Base-by-base conservation (phyloP, 2,113 vertebrate species). In the Oreochromis aureus region DNA sequence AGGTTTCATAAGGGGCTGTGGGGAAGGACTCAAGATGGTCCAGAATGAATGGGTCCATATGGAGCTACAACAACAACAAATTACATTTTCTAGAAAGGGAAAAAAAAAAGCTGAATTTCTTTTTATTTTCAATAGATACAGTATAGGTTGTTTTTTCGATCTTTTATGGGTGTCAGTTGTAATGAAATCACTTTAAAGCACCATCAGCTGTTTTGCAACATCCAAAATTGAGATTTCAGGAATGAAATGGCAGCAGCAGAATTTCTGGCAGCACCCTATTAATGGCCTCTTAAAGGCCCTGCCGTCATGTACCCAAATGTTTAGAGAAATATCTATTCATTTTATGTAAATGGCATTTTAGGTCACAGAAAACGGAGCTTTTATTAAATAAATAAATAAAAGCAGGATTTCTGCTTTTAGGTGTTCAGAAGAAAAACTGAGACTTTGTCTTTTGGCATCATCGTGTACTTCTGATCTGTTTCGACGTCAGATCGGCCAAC, bases 281-380 rank as follows among this genome's bases (percentile, higher is more conserved):
- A 44, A 10, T 18, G 24, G 39, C 66, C 36, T 24, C n/a, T 15
- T 24, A 5, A 71, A 71, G 36, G 66, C n/a, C 7, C 66, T 44
- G n/a, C 7, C 1, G 0, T 30, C 9, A 7, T 24, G 24, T 30
- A 5, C 9, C 0, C 32, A 0, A 39, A 36, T 66, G 18, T 66
- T 66, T 66, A 39, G 32, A 66, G 18, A 66, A n/a, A 39, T 36
- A n/a, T 66, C 34, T 13, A n/a, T n/a, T 66, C 0, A 36, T 12
- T 39, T 66, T 66, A 66, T 66, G 32, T 46, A 46, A 46, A 46
- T 41, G 8, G 0, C 0, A 0, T 73, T 73, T 73, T 73, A 27
- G 22, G 41, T 7, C 39, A 10, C 66, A 10, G 22, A 46, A 73
- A 46, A 46, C 9, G 5, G 39, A 71, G 13, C 44, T 46, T 2